Evolutionary conservation across 1,140 invertebrate genomes (phyloP).

Genomic region (Epicauta chinensis): DNA sequence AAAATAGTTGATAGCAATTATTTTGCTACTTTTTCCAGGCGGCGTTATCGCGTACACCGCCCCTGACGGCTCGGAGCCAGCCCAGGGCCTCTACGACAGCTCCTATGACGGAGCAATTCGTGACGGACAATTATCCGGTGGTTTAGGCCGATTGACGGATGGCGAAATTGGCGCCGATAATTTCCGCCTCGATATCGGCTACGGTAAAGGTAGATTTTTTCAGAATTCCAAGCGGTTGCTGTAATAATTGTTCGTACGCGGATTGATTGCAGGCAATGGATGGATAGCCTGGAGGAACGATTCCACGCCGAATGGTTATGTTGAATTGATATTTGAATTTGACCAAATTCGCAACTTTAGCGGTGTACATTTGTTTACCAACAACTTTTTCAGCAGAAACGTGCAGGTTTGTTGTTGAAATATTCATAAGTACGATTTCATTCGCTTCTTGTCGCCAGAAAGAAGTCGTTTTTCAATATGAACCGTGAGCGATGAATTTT

Average conservation of each 20-base stretch:
- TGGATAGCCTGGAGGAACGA: slow-evolving; percentile 77
- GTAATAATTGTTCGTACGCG: not conserved
- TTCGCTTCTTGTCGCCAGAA: not conserved
- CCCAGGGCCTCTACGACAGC: slow-evolving; percentile 56
- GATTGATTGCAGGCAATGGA: slow-evolving; percentile 54
- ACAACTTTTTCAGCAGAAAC: slow-evolving; percentile 62
- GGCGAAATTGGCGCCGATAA: slow-evolving; percentile 62
- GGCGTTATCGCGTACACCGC: slow-evolving; percentile 62
- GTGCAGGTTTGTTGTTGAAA: slow-evolving; percentile 52
- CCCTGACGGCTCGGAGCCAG: slow-evolving; percentile 55
- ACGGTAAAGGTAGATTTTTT: slow-evolving; percentile 51
- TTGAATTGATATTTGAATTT: slow-evolving; percentile 63
- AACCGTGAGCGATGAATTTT: no score
- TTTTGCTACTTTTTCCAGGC: slow-evolving; percentile 47
- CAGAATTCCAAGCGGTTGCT: no score
- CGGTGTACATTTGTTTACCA: slow-evolving; percentile 59
- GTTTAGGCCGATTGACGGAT: slow-evolving; percentile 66
- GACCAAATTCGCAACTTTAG: slow-evolving; percentile 60
- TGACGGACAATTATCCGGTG: slow-evolving; percentile 47
- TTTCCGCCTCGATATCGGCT: slow-evolving; percentile 57
- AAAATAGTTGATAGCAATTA: no score
- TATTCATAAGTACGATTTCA: not conserved
- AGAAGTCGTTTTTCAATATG: not conserved
- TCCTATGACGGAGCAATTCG: slow-evolving; percentile 63
- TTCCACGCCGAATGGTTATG: slow-evolving; percentile 45